phyloP scores from a whole-genome alignment of 2,797 vertebrate species.

The Melanotaenia parkinsoni region DNA sequence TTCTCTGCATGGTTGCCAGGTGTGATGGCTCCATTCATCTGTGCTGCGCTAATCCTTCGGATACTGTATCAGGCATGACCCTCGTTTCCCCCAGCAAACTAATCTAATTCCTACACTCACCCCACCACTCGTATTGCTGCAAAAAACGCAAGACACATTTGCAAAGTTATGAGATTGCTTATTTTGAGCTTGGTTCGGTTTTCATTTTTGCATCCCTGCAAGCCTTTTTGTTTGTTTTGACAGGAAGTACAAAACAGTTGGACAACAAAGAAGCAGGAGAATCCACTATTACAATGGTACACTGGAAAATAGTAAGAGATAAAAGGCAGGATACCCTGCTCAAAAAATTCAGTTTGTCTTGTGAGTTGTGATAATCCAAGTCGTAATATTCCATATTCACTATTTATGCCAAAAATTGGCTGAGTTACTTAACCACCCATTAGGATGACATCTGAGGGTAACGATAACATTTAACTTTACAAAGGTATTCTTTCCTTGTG shows the following conservation, averaged over 20 bases:
- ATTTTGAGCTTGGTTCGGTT: slow-evolving; percentile 1
- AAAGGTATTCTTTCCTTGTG: background rate
- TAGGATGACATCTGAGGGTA: slow-evolving; percentile 9
- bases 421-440: background rate
- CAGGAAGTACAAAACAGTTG: slow-evolving; percentile 24
- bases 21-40: slow-evolving; percentile 67
- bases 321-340: background rate
- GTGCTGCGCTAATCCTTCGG: slow-evolving; percentile 62
- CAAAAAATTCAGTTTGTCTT: background rate
- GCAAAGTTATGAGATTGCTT: background rate
- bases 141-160: slow-evolving; percentile 4
- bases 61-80: slow-evolving; percentile 64
- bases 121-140: background rate
- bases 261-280: slow-evolving; percentile 10
- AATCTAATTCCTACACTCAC: slow-evolving; percentile 7
- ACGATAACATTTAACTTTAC: slow-evolving; percentile 7
- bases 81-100: slow-evolving; percentile 22
- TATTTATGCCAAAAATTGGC: background rate
- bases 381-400: slow-evolving; percentile 8
- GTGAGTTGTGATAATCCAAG: slow-evolving; percentile 1
- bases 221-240: slow-evolving; percentile 31
- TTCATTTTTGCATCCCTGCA: slow-evolving; percentile 18
- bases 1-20: slow-evolving; percentile 64
- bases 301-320: background rate
- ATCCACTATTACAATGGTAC: slow-evolving; percentile 16